phyloP scores from a whole-genome alignment of 1,140 invertebrate species.

The Laupala kohalensis region DNA sequence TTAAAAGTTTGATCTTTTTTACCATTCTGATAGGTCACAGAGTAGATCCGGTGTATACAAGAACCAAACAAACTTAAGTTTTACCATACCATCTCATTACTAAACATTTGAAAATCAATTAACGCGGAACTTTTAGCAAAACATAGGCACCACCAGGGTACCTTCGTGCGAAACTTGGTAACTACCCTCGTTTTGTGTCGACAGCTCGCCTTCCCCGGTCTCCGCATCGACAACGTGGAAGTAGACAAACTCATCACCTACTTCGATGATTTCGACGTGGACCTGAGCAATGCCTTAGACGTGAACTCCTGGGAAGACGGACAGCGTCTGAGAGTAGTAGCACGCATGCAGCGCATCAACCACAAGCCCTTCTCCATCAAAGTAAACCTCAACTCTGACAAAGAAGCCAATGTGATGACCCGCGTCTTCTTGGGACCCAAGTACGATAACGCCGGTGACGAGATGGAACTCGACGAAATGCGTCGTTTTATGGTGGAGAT shows the following conservation, averaged over 20 bases:
- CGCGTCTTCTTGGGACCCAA: constrained; percentile 57
- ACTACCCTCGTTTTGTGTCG: too few species aligned
- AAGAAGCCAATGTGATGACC: constrained; percentile 35
- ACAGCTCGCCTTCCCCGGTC: constrained; percentile 40
- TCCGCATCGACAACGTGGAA: constrained; percentile 45
- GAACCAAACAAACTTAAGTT: too few species aligned
- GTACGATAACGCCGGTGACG: constrained; percentile 40
- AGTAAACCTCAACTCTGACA: constrained; percentile 41
- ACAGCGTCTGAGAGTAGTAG: constrained; percentile 27
- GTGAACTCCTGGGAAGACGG: constrained; percentile 28
- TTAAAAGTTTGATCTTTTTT: too few species aligned
- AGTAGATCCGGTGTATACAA: too few species aligned
- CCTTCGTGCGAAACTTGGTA: too few species aligned
- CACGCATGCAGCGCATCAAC: constrained; percentile 40
- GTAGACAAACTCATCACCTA: constrained; percentile 46
- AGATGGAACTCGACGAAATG: constrained; percentile 32
- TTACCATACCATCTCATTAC: too few species aligned
- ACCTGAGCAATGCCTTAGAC: constrained; percentile 36
- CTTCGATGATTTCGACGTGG: constrained; percentile 51
- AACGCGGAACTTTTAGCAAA: too few species aligned
- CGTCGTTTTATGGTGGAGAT: constrained; percentile 49
- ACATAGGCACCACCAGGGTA: too few species aligned
- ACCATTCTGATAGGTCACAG: too few species aligned
- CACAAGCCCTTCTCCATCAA: constrained; percentile 50
- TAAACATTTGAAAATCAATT: too few species aligned